Percentiles rank a stretch among this genome's conserved stretches.
These are phyloP conservation scores for Macropis europaea DNA, from an alignment of 2,888 invertebrate genomes.

Conservation along the genomic window DNA sequence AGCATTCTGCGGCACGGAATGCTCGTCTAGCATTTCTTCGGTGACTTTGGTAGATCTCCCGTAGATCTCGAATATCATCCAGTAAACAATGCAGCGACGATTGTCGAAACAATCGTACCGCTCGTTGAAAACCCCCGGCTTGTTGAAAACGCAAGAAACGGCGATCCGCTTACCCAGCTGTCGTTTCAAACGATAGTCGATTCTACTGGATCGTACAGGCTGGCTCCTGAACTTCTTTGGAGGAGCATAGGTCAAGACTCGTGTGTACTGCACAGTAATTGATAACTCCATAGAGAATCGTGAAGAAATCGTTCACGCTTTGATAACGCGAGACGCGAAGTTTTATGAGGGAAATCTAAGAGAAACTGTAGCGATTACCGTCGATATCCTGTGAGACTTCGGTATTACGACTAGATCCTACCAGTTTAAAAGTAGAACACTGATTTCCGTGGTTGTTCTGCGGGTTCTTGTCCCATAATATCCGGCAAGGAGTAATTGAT, in stretches of 20 bases:
- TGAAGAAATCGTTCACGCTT: neutral
- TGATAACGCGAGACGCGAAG: neutral
- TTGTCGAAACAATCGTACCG: neutral
- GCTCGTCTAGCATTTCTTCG: conserved; percentile 51
- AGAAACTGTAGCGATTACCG: neutral
- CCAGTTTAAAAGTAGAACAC: conserved; percentile 40
- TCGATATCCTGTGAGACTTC: conserved; percentile 10
- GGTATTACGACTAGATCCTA: conserved; percentile 20
- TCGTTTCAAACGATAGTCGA: too few relatives aligned
- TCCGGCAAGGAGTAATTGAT: conserved; percentile 27
- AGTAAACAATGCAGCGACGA: neutral
- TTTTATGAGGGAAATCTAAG: neutral
- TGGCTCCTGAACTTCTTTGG: too few relatives aligned
- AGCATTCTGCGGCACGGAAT: conserved; percentile 51
- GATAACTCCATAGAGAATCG: too few relatives aligned
- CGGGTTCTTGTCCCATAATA: conserved; percentile 31
- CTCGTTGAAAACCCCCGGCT: neutral
- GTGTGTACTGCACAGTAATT: too few relatives aligned
- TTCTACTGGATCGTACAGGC: too few relatives aligned
- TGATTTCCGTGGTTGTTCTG: conserved; percentile 39
- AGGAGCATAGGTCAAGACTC: too few relatives aligned
- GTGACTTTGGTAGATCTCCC: conserved; percentile 45
- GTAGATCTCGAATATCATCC: conserved; percentile 18
- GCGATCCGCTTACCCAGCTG: too few relatives aligned
- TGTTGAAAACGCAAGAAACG: too few relatives aligned